A percentile compares a stretch with the other conserved stretches of the same genome.
phyloP scores from a whole-genome alignment of 2,888 invertebrate genomes.

The Aspidiotus rigidus region DNA sequence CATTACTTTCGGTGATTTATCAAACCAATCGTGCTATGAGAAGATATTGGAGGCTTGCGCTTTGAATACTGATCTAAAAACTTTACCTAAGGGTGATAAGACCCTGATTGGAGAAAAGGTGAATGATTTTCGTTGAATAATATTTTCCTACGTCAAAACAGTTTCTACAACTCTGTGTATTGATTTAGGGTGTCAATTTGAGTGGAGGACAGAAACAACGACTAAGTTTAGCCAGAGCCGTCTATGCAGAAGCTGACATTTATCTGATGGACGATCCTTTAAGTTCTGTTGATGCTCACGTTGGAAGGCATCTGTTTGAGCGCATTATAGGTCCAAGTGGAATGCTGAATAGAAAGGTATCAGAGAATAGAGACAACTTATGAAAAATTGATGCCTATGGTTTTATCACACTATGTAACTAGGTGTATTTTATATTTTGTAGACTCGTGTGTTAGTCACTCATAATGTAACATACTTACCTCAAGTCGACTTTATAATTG shows the following conservation, averaged over 20 bases:
- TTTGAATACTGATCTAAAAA: slow-evolving; percentile 79
- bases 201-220: slow-evolving; percentile 91
- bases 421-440: background rate
- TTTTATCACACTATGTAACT: background rate
- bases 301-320: slow-evolving; percentile 56
- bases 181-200: slow-evolving; percentile 59
- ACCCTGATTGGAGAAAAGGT: slow-evolving; percentile 79
- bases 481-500: slow-evolving; percentile 80
- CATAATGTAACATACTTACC: slow-evolving; percentile 90
- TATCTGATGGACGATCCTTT: slow-evolving; percentile 93
- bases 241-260: slow-evolving; percentile 77
- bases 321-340: slow-evolving; percentile 50
- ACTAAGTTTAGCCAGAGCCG: slow-evolving; percentile 82
- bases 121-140: background rate
- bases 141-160: too few relatives aligned
- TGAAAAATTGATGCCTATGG: too few relatives aligned
- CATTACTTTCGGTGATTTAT: slow-evolving; percentile 74
- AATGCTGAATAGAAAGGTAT: slow-evolving; percentile 43
- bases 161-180: too few relatives aligned
- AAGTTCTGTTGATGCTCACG: slow-evolving; percentile 56
- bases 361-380: too few relatives aligned
- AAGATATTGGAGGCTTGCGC: slow-evolving; percentile 83
- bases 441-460: slow-evolving; percentile 84
- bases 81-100: slow-evolving; percentile 85
- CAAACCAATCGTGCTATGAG: slow-evolving; percentile 63